Percentiles rank a stretch among this genome's conserved stretches.
Evolutionary conservation across 2,797 vertebrate species (phyloP).

Genomic region (Anolis apletophallus): DNA sequence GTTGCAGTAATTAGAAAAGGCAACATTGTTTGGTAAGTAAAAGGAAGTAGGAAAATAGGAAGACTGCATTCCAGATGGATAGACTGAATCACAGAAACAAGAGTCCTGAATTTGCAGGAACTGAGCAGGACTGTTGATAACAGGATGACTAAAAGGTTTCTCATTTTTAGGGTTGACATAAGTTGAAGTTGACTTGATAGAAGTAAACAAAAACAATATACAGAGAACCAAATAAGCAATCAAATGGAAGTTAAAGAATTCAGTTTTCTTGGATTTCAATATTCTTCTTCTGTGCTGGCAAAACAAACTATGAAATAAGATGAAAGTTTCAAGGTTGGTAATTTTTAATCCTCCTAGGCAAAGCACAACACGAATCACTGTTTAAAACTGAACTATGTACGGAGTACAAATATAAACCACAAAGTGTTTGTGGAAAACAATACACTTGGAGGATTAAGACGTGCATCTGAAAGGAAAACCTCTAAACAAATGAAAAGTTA

Average conservation of each 20-base stretch:
- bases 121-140: too few species aligned
- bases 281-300: slow-evolving; percentile 52
- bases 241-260: slow-evolving; percentile 52
- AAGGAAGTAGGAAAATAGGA: not conserved
- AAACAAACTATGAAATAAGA: slow-evolving; percentile 63
- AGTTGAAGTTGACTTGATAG: too few species aligned
- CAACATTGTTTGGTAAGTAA: too few species aligned
- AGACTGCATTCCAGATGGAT: too few species aligned
- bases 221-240: slow-evolving; percentile 31
- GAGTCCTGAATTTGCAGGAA: too few species aligned
- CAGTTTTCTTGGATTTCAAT: slow-evolving; percentile 54
- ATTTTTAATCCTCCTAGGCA: slow-evolving; percentile 49
- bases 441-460: slow-evolving; percentile 27
- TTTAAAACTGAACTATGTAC: slow-evolving; percentile 34
- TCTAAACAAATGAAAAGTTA: slow-evolving; percentile 22
- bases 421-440: slow-evolving; percentile 38
- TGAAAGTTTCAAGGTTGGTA: slow-evolving; percentile 43
- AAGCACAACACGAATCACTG: slow-evolving; percentile 45
- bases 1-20: too few species aligned
- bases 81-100: too few species aligned
- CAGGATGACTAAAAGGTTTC: too few species aligned
- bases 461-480: slow-evolving; percentile 30
- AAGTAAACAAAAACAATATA: not conserved
- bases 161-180: too few species aligned
- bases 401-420: slow-evolving; percentile 26